Evolutionary conservation across 2,797 vertebrate genomes (phyloP).

Genomic region (Epinephelus malabaricus): DNA sequence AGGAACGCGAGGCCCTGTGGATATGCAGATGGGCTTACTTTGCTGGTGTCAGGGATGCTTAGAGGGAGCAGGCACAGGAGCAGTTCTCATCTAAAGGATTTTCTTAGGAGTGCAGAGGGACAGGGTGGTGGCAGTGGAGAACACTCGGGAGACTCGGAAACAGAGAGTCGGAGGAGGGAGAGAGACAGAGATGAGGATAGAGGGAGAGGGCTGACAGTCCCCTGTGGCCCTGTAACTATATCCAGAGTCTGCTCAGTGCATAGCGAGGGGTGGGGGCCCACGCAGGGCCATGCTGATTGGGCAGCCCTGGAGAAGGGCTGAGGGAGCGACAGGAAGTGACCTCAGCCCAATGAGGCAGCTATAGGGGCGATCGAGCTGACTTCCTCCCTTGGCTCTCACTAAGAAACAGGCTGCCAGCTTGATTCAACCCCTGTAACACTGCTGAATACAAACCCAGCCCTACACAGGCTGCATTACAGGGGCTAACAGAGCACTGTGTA

Average conservation of each 20-base stretch:
- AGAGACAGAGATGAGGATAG: constrained; percentile 52
- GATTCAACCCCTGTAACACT: constrained; percentile 88
- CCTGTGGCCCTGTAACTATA: constrained; percentile 97
- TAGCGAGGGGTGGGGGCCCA: constrained; percentile 86
- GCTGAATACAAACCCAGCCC: constrained; percentile 92
- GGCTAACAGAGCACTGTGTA: constrained; percentile 41
- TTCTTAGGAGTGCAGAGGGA: constrained; percentile 88
- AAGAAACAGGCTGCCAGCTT: constrained; percentile 93
- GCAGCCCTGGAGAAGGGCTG: constrained; percentile 92
- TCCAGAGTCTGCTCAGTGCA: constrained; percentile 94
- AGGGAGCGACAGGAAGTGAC: constrained; percentile 96
- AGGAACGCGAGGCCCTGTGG: constrained; percentile 97
- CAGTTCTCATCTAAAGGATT: constrained; percentile 96
- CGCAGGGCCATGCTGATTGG: constrained; percentile 92
- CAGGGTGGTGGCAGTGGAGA: constrained; percentile 84
- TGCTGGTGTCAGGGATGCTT: constrained; percentile 97
- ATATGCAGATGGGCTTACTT: constrained; percentile 99
- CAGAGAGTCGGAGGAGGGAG: constrained; percentile 67
- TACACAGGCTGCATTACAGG: constrained; percentile 80
- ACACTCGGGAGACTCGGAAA: constrained; percentile 82
- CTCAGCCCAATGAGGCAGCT: constrained; percentile 94
- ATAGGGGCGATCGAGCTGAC: constrained; percentile 92
- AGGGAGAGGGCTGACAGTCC: constrained; percentile 84
- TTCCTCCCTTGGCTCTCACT: constrained; percentile 96
- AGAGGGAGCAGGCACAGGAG: constrained; percentile 87